Percentiles rank a stretch among this genome's conserved stretches.
Evolutionary conservation across 2,113 vertebrate species (phyloP).

Genomic region (Coptodon bakossiorum): DNA sequence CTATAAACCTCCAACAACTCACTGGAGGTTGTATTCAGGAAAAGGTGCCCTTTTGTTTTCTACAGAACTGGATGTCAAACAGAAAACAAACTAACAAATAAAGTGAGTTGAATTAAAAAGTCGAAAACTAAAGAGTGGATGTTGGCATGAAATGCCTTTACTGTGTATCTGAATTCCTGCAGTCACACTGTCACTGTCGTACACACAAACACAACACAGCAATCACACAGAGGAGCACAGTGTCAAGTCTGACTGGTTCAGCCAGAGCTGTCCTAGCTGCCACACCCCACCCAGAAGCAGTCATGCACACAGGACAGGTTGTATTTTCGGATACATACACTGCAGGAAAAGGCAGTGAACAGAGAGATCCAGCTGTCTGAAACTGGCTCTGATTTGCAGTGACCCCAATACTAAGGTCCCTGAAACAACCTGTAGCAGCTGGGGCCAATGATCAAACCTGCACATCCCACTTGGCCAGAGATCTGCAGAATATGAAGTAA

Average conservation of each 20-base stretch:
- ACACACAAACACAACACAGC: background rate
- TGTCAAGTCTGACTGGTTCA: background rate
- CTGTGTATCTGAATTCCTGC: background rate
- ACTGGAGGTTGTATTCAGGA: background rate
- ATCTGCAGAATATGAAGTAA: background rate
- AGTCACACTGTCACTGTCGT: background rate
- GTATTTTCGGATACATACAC: background rate
- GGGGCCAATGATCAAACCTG: background rate
- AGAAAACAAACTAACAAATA: background rate
- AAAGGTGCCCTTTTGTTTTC: background rate
- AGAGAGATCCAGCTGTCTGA: background rate
- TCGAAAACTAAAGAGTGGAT: background rate
- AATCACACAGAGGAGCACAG: background rate
- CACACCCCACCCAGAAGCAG: background rate
- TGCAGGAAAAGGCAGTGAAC: background rate
- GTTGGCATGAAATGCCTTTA: background rate
- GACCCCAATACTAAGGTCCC: background rate
- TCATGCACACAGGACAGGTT: background rate
- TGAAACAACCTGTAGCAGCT: background rate
- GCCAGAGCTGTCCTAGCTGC: background rate
- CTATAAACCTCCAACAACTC: fast-evolving
- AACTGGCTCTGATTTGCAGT: background rate
- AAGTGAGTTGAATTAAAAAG: background rate
- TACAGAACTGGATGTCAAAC: background rate
- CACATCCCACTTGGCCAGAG: background rate